Conservation (phyloP, 1,140 invertebrate genomes). For the Eubasilissa regina region DNA sequence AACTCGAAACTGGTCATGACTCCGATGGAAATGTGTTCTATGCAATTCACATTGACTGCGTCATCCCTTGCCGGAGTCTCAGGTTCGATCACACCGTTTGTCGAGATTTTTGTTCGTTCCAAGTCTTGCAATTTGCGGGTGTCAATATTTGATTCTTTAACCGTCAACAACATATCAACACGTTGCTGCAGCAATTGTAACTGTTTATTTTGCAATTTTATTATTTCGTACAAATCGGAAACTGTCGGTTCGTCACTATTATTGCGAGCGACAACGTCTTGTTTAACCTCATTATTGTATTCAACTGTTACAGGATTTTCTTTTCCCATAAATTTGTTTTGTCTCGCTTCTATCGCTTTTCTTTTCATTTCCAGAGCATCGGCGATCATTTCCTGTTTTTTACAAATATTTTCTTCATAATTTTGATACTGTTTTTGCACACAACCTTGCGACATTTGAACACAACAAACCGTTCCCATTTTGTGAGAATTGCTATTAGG, state of each 20-base stretch:
- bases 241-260: constrained; percentile 67
- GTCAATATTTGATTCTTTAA: constrained; percentile 37
- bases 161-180: constrained; percentile 69
- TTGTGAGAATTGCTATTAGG: too few species aligned
- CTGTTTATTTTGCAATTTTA: constrained; percentile 74
- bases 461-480: neutral
- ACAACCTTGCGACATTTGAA: neutral
- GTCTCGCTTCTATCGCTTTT: constrained; percentile 37
- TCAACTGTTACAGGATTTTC: neutral
- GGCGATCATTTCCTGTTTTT: constrained; percentile 13
- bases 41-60: constrained; percentile 72
- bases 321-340: constrained; percentile 13
- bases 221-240: constrained; percentile 73
- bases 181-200: constrained; percentile 72
- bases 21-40: constrained; percentile 74
- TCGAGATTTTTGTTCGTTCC: constrained; percentile 54
- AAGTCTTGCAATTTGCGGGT: neutral
- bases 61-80: neutral
- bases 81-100: constrained; percentile 49
- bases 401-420: constrained; percentile 3
- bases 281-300: neutral
- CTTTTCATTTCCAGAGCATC: constrained; percentile 43
- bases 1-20: constrained; percentile 83
- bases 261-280: neutral
- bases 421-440: neutral